Conservation (phyloP, 2,888 invertebrate genomes). For the Brachyopa scutellaris region DNA sequence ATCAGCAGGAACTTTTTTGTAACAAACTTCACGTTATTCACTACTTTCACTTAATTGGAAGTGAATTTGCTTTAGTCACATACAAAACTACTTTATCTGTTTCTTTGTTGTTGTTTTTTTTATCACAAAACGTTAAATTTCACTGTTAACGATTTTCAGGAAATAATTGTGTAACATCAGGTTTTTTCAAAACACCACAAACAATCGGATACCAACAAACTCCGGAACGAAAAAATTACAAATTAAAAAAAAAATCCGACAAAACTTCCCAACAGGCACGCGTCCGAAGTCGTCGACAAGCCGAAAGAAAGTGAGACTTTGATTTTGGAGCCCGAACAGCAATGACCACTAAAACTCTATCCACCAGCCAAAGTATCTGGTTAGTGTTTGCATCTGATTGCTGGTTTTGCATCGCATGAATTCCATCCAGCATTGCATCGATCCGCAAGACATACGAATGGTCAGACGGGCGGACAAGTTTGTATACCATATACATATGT, state of each 20-base stretch:
- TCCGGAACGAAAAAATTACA: too few relatives aligned
- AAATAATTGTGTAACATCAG: constrained; percentile 56
- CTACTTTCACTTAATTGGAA: constrained; percentile 58
- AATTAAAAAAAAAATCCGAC: background rate
- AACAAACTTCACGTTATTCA: background rate
- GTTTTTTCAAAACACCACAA: constrained; percentile 30
- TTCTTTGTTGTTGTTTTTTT: background rate
- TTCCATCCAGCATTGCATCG: constrained; percentile 40
- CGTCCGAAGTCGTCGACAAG: constrained; percentile 48
- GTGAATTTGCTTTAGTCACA: constrained; percentile 25
- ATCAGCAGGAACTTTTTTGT: background rate
- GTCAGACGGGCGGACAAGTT: constrained; percentile 28
- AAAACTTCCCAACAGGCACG: constrained; percentile 28
- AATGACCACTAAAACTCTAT: constrained; percentile 28
- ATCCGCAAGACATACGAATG: background rate
- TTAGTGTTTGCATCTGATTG: constrained; percentile 52
- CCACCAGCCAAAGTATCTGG: background rate
- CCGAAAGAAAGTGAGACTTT: constrained; percentile 57
- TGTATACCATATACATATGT: too few relatives aligned
- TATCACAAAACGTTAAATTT: constrained; percentile 41
- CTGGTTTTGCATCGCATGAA: constrained; percentile 52
- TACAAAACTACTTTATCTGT: background rate
- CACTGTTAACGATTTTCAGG: constrained; percentile 47
- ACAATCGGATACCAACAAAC: constrained; percentile 14
- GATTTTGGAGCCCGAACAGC: constrained; percentile 25